Base-by-base conservation (phyloP, 2,888 invertebrate genomes). In the Drosophila ustulata region DNA sequence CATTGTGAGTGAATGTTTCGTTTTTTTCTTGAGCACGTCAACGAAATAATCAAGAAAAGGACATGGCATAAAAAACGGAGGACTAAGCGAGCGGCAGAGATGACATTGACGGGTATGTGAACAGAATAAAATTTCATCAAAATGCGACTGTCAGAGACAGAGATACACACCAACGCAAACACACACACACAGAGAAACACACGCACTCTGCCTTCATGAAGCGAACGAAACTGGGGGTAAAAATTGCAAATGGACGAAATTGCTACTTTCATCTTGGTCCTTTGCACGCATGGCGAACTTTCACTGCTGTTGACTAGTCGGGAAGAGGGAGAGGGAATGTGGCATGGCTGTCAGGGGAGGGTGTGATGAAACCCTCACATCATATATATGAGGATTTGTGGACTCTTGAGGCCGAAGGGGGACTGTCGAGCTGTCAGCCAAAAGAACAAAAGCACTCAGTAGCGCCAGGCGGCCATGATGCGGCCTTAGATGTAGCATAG, bases 21-120 rank as follows among this genome's bases (percentile, higher is more conserved):
- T 49, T 28, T 34, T 13, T 9, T 66, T 45, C 65, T 43, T 56
- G 53, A 45, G 66, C 82, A 89, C 80, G 89, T 87, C 90, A 89
- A 80, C 90, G 78, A 87, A 89, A 89, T 90, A 89, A 89, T 90
- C 90, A 87, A 80, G 79, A 83, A 79, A 82, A 72, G 75, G 84
- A 73, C 75, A 76, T 68, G 67, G 47, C 61, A 71, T 71, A 80
- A 86, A 75, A 68, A 75, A 73, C 68, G 66, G 34, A 62, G 72
- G 70, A 63, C 74, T 76, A 81, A 89, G 82, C 85, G 78, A 76
- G 86, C 83, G 67, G 69, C 83, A 79, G 78, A 89, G 74, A 82
- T 90, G 85, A 90, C 90, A 90, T 90, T 89, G 89, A 90, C 82
- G 89, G 73, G 68, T 87, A 81, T 84, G 90, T 82, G 83, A 78